Evolutionary conservation across 1,140 invertebrate genomes (phyloP).

Genomic region (Aphis craccivora): DNA sequence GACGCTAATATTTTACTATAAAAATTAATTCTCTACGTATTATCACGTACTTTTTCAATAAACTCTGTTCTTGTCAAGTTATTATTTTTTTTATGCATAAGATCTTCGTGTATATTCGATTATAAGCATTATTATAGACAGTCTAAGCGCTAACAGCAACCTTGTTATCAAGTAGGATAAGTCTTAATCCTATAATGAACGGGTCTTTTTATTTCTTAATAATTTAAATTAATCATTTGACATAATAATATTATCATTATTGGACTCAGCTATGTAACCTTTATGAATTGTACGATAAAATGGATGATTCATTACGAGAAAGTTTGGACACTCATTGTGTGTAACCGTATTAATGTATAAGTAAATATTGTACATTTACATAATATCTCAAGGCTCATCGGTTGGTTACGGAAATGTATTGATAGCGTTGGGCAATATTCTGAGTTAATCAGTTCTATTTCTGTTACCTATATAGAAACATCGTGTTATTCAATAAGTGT

Average conservation of each 20-base stretch:
- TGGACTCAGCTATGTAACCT: background rate
- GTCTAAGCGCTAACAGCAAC: background rate
- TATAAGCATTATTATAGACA: no score
- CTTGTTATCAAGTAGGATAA: no score
- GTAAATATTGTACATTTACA: slow-evolving; percentile 10
- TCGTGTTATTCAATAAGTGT: background rate
- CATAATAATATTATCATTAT: background rate
- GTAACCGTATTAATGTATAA: background rate
- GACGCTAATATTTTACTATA: no score
- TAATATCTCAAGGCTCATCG: slow-evolving; percentile 17
- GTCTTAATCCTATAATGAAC: no score
- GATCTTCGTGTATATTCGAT: no score
- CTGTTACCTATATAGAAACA: background rate
- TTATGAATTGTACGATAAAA: background rate
- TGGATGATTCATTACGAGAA: slow-evolving; percentile 41
- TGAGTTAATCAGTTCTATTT: background rate
- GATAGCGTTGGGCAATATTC: background rate
- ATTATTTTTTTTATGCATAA: no score
- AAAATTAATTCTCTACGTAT: no score
- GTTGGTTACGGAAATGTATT: background rate
- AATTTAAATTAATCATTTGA: no score
- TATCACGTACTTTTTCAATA: no score
- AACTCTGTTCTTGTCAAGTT: no score
- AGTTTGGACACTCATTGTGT: background rate
- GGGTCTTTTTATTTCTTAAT: background rate